Evolutionary conservation across 1,140 invertebrate genomes (phyloP).

Genomic region (Eueides isabella): DNA sequence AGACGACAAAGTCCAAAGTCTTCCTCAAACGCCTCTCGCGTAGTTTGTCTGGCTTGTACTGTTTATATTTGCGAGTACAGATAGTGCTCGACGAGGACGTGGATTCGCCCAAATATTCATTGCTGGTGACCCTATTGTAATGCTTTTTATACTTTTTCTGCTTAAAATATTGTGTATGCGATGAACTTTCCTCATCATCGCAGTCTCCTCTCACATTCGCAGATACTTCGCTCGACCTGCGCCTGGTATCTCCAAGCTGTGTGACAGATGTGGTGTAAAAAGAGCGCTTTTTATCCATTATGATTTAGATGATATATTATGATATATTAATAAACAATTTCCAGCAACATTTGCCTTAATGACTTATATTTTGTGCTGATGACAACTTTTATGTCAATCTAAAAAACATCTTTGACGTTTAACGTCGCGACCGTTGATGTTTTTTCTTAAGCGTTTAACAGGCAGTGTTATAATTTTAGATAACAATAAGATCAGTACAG

Average conservation of each 20-base stretch:
- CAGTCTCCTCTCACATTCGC: slow-evolving; percentile 44
- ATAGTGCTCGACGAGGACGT: background rate
- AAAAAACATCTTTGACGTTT: background rate
- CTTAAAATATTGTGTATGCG: slow-evolving; percentile 57
- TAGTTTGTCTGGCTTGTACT: slow-evolving; percentile 43
- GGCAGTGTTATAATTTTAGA: no score
- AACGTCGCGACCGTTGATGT: no score
- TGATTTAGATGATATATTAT: background rate
- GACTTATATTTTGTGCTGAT: background rate
- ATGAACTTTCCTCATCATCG: slow-evolving; percentile 43
- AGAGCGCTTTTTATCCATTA: slow-evolving; percentile 40
- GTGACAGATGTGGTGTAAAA: background rate
- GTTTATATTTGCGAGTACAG: slow-evolving; percentile 43
- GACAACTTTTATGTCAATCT: background rate
- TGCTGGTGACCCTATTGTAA: slow-evolving; percentile 47
- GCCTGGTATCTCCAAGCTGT: background rate
- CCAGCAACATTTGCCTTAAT: background rate
- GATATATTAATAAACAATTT: no score
- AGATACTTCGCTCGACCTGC: background rate
- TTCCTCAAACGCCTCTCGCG: slow-evolving; percentile 50
- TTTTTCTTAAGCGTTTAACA: no score
- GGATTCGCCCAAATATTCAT: slow-evolving; percentile 51
- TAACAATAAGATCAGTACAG: no score
- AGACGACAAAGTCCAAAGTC: background rate
- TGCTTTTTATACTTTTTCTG: slow-evolving; percentile 36